Conservation (phyloP, 2,888 invertebrate genomes). For the Automeris io region DNA sequence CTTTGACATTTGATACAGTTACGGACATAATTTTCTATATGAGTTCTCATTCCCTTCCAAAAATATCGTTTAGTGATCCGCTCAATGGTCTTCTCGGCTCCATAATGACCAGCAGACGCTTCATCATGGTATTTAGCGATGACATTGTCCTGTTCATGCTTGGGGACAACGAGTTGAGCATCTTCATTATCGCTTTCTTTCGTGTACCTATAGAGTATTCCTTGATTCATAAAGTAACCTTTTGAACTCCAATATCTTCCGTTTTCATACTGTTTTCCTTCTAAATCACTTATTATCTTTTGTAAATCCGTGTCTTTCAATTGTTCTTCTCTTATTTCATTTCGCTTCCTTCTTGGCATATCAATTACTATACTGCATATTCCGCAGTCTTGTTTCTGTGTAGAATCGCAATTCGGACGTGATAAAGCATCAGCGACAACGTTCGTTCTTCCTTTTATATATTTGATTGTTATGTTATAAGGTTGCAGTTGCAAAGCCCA, state of each 20-base stretch:
- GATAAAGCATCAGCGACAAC: constrained; percentile 43
- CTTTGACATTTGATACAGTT: constrained; percentile 28
- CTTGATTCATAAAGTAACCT: constrained; percentile 18
- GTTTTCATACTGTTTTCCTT: constrained; percentile 5
- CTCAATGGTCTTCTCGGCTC: constrained; percentile 13
- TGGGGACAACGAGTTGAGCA: no score
- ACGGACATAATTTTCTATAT: constrained; percentile 19
- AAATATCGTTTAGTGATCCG: constrained; percentile 18
- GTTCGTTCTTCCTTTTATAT: constrained; percentile 37
- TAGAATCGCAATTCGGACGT: constrained; percentile 14
- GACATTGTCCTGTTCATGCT: no score
- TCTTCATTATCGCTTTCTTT: constrained; percentile 11
- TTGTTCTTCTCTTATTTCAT: constrained; percentile 14
- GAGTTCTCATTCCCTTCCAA: constrained; percentile 25
- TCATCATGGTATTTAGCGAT: no score
- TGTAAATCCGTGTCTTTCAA: constrained; percentile 14
- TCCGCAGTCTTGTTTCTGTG: background rate
- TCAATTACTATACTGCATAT: constrained; percentile 7
- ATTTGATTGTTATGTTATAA: constrained; percentile 36
- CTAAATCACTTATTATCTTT: constrained; percentile 18
- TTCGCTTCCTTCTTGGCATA: constrained; percentile 6
- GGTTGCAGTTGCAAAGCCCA: constrained; percentile 46
- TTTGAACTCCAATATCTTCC: constrained; percentile 13
- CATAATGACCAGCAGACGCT: constrained; percentile 16
- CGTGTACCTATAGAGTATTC: constrained; percentile 18